Evolutionary conservation across 2,797 vertebrate genomes (phyloP).

Genomic region (Natrix natrix): DNA sequence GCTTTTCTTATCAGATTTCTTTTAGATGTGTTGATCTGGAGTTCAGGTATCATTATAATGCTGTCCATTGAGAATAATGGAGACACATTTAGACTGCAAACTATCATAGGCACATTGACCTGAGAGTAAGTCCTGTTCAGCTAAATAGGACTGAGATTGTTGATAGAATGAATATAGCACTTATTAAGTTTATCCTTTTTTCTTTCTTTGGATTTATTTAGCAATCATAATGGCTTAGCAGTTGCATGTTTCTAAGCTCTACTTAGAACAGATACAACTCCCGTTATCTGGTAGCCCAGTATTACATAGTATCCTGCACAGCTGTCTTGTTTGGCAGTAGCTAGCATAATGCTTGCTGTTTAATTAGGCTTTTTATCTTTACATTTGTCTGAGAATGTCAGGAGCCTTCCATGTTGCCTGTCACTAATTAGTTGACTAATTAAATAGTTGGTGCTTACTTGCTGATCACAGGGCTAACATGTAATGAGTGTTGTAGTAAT

Average conservation of each 20-base stretch:
- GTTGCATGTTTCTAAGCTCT: background rate
- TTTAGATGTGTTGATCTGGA: background rate
- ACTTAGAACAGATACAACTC: slow-evolving; percentile 29
- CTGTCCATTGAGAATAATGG: background rate
- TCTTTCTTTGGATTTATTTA: background rate
- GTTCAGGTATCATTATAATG: background rate
- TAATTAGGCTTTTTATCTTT: slow-evolving; percentile 88
- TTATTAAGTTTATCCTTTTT: background rate
- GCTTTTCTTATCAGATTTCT: background rate
- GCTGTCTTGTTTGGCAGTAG: slow-evolving; percentile 80
- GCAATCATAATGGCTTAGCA: slow-evolving; percentile 25
- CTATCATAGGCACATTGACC: background rate
- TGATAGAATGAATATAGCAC: background rate
- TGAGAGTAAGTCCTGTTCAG: background rate
- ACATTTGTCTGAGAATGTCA: slow-evolving; percentile 80
- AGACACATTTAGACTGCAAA: background rate
- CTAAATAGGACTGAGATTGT: background rate
- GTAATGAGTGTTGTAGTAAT: slow-evolving; percentile 76
- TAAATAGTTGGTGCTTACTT: slow-evolving; percentile 89
- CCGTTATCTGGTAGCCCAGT: slow-evolving; percentile 44
- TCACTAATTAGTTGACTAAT: slow-evolving; percentile 93
- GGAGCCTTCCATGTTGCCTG: slow-evolving; percentile 83
- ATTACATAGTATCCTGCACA: slow-evolving; percentile 68
- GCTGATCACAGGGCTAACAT: slow-evolving; percentile 77
- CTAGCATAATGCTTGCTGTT: slow-evolving; percentile 73